Percentiles rank a stretch among this genome's conserved stretches.
phyloP scores from a whole-genome alignment of 1,140 invertebrate genomes.

The Panagrolaimus sp. region DNA sequence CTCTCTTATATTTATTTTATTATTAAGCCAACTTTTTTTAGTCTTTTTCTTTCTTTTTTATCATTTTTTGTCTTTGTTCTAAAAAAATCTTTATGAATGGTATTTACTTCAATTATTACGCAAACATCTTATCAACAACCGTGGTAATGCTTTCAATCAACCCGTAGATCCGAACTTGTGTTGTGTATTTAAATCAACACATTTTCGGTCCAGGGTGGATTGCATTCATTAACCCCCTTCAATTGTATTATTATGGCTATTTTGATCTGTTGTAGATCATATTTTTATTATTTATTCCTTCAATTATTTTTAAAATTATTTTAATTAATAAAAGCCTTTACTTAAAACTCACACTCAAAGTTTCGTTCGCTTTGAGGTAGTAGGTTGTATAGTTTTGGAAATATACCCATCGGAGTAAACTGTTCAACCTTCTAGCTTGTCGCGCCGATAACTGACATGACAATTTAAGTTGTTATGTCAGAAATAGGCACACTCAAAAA shows the following conservation, averaged over 20 bases:
- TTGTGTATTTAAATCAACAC: conserved; percentile 35
- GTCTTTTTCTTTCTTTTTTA: no score
- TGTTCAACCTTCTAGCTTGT: conserved; percentile 48
- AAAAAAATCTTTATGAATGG: no score
- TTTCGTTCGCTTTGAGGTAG: conserved; percentile 42
- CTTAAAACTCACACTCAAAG: not conserved
- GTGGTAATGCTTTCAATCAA: conserved; percentile 33
- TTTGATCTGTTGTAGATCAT: not conserved
- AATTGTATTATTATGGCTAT: not conserved
- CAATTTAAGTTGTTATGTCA: not conserved
- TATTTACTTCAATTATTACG: no score
- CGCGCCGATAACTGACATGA: conserved; percentile 19
- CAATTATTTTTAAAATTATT: no score
- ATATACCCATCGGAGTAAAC: conserved; percentile 39
- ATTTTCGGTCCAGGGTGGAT: conserved; percentile 48
- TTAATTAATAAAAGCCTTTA: not conserved
- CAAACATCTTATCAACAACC: no score
- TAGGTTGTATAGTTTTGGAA: conserved; percentile 58
- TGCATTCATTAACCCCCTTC: conserved; percentile 14
- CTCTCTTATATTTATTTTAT: no score
- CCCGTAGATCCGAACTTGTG: conserved; percentile 58
- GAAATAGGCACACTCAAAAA: not conserved
- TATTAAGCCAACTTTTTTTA: no score
- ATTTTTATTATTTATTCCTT: not conserved
- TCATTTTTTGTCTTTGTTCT: no score